Evolutionary conservation across 2,113 vertebrate species (phyloP).

Genomic region (Phasianus colchicus): DNA sequence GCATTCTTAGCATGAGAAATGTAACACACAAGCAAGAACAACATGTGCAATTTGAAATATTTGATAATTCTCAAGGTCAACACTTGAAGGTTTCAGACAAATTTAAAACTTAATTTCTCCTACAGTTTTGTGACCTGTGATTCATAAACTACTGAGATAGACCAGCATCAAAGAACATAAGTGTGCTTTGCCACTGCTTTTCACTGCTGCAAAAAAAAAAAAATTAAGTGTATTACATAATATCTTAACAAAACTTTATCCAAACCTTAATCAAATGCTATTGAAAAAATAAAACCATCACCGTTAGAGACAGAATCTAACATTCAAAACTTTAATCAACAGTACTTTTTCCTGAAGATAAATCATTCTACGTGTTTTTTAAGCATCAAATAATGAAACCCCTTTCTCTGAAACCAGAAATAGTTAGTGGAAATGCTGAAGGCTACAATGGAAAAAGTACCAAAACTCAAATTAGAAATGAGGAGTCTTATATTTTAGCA

Average conservation of each 20-base stretch:
- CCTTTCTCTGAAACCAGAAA: not conserved
- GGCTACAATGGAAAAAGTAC: not conserved
- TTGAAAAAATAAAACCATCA: not conserved
- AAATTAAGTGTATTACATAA: not conserved
- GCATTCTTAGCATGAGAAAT: not conserved
- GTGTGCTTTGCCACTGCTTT: not conserved
- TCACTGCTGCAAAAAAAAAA: not conserved
- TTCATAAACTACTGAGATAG: not conserved
- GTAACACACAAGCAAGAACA: not conserved
- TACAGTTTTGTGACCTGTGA: not conserved
- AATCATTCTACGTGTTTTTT: not conserved
- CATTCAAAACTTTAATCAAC: not conserved
- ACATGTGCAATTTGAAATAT: not conserved
- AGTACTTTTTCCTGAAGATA: not conserved
- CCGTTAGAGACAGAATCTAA: not conserved
- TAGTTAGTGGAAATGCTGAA: not conserved
- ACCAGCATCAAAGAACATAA: not conserved
- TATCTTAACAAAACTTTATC: not conserved
- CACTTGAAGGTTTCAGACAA: not conserved
- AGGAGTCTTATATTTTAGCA: not conserved
- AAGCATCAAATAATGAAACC: not conserved
- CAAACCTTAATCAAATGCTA: not conserved
- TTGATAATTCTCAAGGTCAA: not conserved
- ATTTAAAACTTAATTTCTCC: not conserved
- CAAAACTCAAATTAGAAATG: not conserved